Base-by-base conservation (phyloP, 1,140 invertebrate genomes). In the Batillaria attramentaria region DNA sequence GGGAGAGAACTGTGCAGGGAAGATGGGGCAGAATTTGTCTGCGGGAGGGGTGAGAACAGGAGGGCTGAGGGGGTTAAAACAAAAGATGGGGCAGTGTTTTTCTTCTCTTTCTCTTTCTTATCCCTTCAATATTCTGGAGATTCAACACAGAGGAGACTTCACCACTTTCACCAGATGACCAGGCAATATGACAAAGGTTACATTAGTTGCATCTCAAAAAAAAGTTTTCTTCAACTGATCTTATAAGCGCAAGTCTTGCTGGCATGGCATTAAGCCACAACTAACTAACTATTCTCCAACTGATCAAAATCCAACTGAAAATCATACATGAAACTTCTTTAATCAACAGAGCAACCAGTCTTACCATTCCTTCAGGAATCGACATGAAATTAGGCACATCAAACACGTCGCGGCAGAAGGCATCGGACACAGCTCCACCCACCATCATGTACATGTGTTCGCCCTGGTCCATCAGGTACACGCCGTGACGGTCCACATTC, bases 391-490 rank as follows among this genome's bases (percentile, higher is more conserved):
- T 92, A 3, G 93, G 90, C 75, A 93, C 93, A 84, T 94, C 94
- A 72, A 97, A 93, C 10, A 95, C 92, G 77, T 95, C 93, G 46
- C 94, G 93, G 83, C 97, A 94, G 87, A 96, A 96, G 42, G 93
- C 92, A 41, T 94, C 92, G 87, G 94, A 93, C 43, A 97, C 94
- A 80, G 94, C 95, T 79, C 95, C 94, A 33, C 97, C 96, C 2
- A 99, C 93, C 87, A 97, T 97, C 28, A 99, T 91, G 70, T 95
- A 94, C 89, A 99, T 95, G 70, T 93, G 92, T 68, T 95, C 94
- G 6, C 96, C 96, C 69, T 94, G 93, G 90, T 99, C 98, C 90
- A 99, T 92, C 1, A 99, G 91, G 89, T 98, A 99, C 28, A 95
- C 95, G 18, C 98, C 98, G 83, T 94, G 94, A 10, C 95, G 93